Evolutionary conservation across 2,113 vertebrate species (phyloP), one percentile per base, ranked within the genome.

Genomic region (Riparia riparia): DNA sequence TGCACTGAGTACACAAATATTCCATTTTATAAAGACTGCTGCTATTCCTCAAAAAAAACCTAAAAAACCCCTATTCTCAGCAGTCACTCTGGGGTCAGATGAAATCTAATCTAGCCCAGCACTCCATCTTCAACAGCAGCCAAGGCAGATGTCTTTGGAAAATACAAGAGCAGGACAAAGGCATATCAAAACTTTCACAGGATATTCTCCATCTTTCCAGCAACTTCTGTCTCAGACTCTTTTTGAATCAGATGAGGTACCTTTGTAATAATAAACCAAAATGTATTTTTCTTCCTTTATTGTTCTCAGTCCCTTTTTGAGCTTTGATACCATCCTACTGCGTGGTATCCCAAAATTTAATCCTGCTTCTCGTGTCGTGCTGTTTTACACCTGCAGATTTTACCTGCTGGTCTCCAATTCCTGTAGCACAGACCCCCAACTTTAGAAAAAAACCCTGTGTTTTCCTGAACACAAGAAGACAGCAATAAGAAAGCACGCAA

Each of bases 291-390:
- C 18, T 83, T 63, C 39, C 54, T 65, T 53, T 45, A 26, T 22
- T 3, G 14, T 49, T 76, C 65, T 66, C 60, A 57, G 10, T 57
- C 11, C 8, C 10, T 69, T 68, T 82, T 53, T 68, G 25, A 92
- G 69, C 39, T 53, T 73, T 31, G 34, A 39, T 14, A 70, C 14
- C 57, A 77, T 39, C 60, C 66, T 53, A 50, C 28, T 45, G 29
- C 1, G 1, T 2, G 5, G 9, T 53, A 57, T 12, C 60, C 64
- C 11, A 45, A 77, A 91, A 70, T 17, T 84, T 63, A 53, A 78
- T 34, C 34, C 47, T 50, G 4, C 31, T 65, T 3, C 1, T 16
- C 0, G 1, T 14, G 20, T 66, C 2, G 29, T 32, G 54, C 24
- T 57, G 29, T 18, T 65, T 94, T 57, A 84, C 64, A 49, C 20